These are phyloP conservation scores for Hypotaenidia philippensis DNA, from an alignment of 2,797 vertebrate genomes.

Conservation along the genomic window DNA sequence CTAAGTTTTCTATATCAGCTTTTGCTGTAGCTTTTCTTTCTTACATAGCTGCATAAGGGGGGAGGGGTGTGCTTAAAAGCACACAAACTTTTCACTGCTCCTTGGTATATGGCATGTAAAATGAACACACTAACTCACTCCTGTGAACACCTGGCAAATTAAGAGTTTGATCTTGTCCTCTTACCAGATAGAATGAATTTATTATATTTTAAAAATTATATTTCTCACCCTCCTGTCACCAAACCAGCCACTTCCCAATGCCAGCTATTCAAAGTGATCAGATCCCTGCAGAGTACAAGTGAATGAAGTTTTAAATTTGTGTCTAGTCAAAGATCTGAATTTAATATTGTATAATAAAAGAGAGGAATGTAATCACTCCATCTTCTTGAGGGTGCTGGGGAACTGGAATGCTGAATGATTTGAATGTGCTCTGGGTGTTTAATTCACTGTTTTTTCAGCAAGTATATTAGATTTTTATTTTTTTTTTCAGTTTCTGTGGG, in stretches of 20 bases:
- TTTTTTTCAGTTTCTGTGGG: slow-evolving; percentile 91
- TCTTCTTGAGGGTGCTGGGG: neutral
- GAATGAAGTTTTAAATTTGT: slow-evolving; percentile 64
- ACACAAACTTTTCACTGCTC: neutral
- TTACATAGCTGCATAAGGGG: neutral
- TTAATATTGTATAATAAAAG: slow-evolving; percentile 51
- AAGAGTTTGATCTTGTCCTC: neutral
- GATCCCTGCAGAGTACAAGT: slow-evolving; percentile 29
- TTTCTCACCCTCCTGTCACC: neutral
- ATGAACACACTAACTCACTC: neutral
- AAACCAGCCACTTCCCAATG: slow-evolving; percentile 29
- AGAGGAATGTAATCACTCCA: slow-evolving; percentile 7
- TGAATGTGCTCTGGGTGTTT: neutral
- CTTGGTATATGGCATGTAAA: neutral
- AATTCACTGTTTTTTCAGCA: slow-evolving; percentile 14
- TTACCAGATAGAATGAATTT: neutral
- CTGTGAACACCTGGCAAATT: neutral
- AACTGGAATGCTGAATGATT: neutral
- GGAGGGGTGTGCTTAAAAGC: neutral
- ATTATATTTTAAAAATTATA: neutral
- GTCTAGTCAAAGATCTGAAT: slow-evolving; percentile 62
- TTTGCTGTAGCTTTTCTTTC: neutral
- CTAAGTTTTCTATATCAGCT: neutral
- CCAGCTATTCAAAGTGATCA: slow-evolving; percentile 46
- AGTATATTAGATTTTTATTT: slow-evolving; percentile 2